Conservation (phyloP, 2,797 vertebrate genomes). For the Rhinella marina region DNA sequence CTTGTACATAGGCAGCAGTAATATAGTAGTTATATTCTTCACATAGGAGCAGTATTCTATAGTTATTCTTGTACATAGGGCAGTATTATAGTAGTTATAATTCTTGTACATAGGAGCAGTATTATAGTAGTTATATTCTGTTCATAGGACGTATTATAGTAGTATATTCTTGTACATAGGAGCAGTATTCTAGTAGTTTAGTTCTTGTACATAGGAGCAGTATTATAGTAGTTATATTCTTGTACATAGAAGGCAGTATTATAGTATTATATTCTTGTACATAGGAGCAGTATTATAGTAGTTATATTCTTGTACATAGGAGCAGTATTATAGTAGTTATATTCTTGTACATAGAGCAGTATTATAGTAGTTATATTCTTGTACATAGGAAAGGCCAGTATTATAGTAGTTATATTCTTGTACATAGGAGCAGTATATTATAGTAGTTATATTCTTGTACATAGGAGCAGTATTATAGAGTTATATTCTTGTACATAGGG, state of each 20-base stretch:
- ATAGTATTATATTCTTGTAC: constrained; percentile 14
- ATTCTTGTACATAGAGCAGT: not conserved
- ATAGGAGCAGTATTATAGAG: constrained; percentile 15
- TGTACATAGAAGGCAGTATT: too few species aligned
- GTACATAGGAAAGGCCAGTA: not conserved
- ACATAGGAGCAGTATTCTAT: constrained; percentile 11
- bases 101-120: constrained; percentile 4
- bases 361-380: constrained; percentile 4
- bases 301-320: constrained; percentile 14
- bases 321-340: constrained; percentile 11
- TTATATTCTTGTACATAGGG: too few species aligned
- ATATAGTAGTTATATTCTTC: constrained; percentile 1
- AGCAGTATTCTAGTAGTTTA: not conserved
- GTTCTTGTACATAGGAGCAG: constrained; percentile 1
- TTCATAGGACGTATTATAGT: constrained; percentile 1
- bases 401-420: constrained; percentile 1
- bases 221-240: constrained; percentile 22
- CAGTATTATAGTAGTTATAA: constrained; percentile 22
- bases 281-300: constrained; percentile 14
- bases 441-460: constrained; percentile 3
- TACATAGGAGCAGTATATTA: constrained; percentile 6
- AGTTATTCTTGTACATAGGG: too few species aligned
- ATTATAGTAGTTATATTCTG: constrained; percentile 18
- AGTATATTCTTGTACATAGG: constrained; percentile 10
- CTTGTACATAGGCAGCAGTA: not conserved